Base-by-base conservation (phyloP, 1,140 invertebrate genomes). In the Zaprionus capensis region DNA sequence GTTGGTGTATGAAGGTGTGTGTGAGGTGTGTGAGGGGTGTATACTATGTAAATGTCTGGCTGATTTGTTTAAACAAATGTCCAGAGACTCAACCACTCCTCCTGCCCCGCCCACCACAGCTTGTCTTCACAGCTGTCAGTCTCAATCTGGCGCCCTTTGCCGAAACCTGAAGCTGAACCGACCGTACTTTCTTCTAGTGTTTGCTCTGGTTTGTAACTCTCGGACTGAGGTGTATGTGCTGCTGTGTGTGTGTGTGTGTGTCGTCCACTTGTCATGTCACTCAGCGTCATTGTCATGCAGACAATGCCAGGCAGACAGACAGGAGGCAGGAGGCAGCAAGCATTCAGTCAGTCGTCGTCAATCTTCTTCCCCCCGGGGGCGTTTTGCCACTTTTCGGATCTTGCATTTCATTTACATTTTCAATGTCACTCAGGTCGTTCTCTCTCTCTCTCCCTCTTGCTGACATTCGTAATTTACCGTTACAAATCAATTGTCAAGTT, bases 241-340 rank as follows among this genome's bases (percentile, higher is more conserved):
- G 6, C 66, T 31, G 62, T 68, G 22, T 51, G 22, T 68, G 24
- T 20, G 46, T 72, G 38, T 76, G 76, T 77, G 55, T 74, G 82
- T 86, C 85, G 85, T 81, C 85, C 85, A 90, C 85, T 88, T 88
- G 85, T 88, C 85, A 90, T 90, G 85, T 88, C 85, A 90, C 70
- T 90, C 85, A 72, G 69, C 78, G 76, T 88, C 84, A 87, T 88
- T 87, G 84, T 87, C 84, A 80, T 61, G 69, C 74, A 81, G 67
- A 83, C 84, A 88, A 88, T 87, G 71, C 44, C 74, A 78, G 63
- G 62, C 61, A 55, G 61, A 12, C 36, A 14, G 5, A 2, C 49
- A 44, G 34, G 24, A 44, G 34, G 36, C 59, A 26, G 26, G 14
- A 44, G 58, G 56, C 77, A 74, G 72, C 55, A 26, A 4, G 24